Conservation (phyloP, 1,140 invertebrate species). For the Aphaenogaster ashmeadi region DNA sequence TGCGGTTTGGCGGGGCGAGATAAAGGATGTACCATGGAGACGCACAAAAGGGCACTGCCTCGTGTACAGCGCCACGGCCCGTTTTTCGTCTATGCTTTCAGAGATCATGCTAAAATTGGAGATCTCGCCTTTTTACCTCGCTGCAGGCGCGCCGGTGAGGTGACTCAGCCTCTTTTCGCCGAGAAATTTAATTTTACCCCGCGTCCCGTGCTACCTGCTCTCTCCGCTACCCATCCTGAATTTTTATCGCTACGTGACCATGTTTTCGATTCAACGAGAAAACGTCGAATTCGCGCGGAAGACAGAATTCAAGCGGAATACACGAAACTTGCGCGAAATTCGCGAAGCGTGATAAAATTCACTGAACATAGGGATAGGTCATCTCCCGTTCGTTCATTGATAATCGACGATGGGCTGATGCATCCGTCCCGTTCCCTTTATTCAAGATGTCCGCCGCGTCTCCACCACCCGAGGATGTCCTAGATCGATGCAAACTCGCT, state of each 20-base stretch:
- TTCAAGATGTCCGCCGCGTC: conserved; percentile 36
- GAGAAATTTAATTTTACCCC: conserved; percentile 68
- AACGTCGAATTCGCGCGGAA: conserved; percentile 43
- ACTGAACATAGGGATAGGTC: not conserved
- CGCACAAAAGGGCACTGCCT: conserved; percentile 25
- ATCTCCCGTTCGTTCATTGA: conserved; percentile 25
- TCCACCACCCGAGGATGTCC: conserved; percentile 25
- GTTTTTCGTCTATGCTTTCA: conserved; percentile 46
- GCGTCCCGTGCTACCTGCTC: not conserved
- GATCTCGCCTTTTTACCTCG: conserved; percentile 51
- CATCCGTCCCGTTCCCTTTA: conserved; percentile 16
- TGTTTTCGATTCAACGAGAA: conserved; percentile 40
- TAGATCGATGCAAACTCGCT: conserved; percentile 20
- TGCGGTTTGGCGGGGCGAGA: not conserved
- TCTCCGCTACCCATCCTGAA: conserved; percentile 29
- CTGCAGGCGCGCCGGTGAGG: not conserved
- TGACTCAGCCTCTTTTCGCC: conserved; percentile 45
- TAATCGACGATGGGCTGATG: conserved; percentile 29
- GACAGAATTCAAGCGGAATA: conserved; percentile 22
- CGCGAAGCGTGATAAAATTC: conserved; percentile 34
- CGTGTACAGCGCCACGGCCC: conserved; percentile 2
- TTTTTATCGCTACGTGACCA: conserved; percentile 66
- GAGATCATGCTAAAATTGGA: conserved; percentile 57
- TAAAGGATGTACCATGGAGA: conserved; percentile 4
- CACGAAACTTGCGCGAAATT: conserved; percentile 16